These are phyloP conservation scores for Macaca fascicularis DNA, from an alignment of 2,113 vertebrate species.

Conservation along the genomic window DNA sequence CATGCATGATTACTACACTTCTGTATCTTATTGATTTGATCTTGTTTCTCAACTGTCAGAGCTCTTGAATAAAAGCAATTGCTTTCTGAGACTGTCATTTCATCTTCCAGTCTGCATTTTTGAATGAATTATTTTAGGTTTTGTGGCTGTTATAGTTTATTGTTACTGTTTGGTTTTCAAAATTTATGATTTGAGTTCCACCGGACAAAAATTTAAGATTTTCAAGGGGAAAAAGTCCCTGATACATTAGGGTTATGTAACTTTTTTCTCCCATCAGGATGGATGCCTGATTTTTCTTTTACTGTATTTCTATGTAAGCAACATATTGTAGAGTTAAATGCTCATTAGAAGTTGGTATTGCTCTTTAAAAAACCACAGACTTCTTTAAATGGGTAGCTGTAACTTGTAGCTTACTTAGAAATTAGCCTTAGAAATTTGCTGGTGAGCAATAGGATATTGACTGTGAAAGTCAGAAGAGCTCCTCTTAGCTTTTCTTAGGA, in stretches of 20 bases:
- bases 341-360: background rate
- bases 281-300: background rate
- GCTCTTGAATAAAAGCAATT: slow-evolving; percentile 42
- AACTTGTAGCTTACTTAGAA: background rate
- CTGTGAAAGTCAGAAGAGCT: background rate
- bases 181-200: slow-evolving; percentile 21
- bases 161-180: background rate
- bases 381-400: background rate
- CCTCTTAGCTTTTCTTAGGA: background rate
- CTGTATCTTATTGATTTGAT: slow-evolving; percentile 40
- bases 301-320: background rate
- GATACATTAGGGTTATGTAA: background rate
- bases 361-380: background rate
- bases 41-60: slow-evolving; percentile 45
- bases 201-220: slow-evolving; percentile 29
- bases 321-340: background rate
- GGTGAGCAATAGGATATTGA: background rate
- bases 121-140: slow-evolving; percentile 52
- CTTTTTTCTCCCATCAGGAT: background rate
- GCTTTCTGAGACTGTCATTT: slow-evolving; percentile 38
- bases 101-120: slow-evolving; percentile 24
- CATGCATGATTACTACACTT: background rate
- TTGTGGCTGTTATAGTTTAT: slow-evolving; percentile 10
- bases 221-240: background rate
- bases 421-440: background rate